Base-by-base conservation (phyloP, 2,797 vertebrate genomes). In the Choloepus didactylus region DNA sequence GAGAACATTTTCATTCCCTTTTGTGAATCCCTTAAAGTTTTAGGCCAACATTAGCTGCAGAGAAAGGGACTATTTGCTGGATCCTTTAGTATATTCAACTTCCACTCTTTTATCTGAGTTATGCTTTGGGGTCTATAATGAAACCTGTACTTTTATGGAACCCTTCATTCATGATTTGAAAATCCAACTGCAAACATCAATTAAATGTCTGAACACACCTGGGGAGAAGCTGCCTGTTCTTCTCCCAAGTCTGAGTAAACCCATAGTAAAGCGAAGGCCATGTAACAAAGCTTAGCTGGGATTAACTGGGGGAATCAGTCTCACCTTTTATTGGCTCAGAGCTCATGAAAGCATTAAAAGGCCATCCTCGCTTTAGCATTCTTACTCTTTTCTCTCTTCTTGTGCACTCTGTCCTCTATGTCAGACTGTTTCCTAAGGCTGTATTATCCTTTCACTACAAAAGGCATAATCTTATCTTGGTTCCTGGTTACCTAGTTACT, bases 1-100 rank as follows among this genome's bases (percentile, higher is more conserved):
- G 38, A 96, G 38, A 84, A 81, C 80, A 46, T 12, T 77, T 86
- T 79, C 84, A 60, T 87, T 86, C 88, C 18, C 35, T 75, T 91
- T 91, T 15, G 49, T 56, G 38, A 82, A 84, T 86, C 15, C 35
- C 4, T 86, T 87, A 89, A 87, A 56, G 8, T 59, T 91, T 80
- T 59, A 73, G 1, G 59, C 14, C 25, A 59, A 77, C 14, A n/a
- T 3, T 49, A 56, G 15, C 81, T 90, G 10, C 5, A 77, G 75
- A 91, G 27, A 64, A 88, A 85, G n/a, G 49, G 49, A 64, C n/a
- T 81, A 76, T 81, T 93, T 59, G 10, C 44, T 92, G 5, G 49
- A 29, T 76, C 16, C 10, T 82, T 86, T 89, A 62, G 27, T 93
- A 12, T 27, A 46, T 44, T 76, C 9, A 29, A 6, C 9, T 16